A percentile compares a stretch with the other conserved stretches of the same genome.
These are phyloP conservation scores for Anas georgica DNA, from an alignment of 2,797 vertebrate genomes.

Conservation along the genomic window DNA sequence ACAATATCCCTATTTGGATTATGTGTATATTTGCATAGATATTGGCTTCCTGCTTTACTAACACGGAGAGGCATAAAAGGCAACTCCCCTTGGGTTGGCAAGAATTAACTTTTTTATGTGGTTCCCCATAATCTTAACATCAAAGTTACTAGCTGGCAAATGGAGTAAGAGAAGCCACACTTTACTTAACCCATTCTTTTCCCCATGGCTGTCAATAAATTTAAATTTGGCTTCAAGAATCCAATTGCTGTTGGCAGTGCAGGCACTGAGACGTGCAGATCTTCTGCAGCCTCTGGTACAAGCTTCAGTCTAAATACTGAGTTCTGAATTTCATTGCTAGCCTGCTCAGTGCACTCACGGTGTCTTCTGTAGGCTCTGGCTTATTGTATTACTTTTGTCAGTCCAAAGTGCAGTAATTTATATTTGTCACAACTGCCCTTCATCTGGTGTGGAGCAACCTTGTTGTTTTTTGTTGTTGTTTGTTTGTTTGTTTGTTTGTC, in stretches of 20 bases:
- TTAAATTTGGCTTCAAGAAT: background rate
- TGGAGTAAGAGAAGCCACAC: background rate
- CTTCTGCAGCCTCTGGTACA: background rate
- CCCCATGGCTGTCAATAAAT: background rate
- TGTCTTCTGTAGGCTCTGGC: slow-evolving; percentile 1
- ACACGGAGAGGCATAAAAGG: background rate
- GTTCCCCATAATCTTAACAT: background rate
- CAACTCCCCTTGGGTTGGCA: background rate
- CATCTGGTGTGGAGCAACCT: slow-evolving; percentile 7
- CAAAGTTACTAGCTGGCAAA: background rate
- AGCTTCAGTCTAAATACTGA: background rate
- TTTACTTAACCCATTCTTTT: background rate
- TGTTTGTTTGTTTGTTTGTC: background rate
- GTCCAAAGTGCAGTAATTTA: slow-evolving; percentile 18
- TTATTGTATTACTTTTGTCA: slow-evolving; percentile 51
- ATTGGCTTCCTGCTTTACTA: background rate
- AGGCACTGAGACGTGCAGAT: background rate
- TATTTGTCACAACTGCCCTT: slow-evolving; percentile 56
- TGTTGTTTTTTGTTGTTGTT: background rate
- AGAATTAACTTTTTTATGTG: background rate
- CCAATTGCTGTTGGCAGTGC: background rate
- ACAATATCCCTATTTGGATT: background rate
- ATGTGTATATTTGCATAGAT: background rate
- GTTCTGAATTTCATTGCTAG: background rate
- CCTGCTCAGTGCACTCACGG: background rate